Conservation (phyloP, 2,888 invertebrate genomes). For the Ctena decussata region DNA sequence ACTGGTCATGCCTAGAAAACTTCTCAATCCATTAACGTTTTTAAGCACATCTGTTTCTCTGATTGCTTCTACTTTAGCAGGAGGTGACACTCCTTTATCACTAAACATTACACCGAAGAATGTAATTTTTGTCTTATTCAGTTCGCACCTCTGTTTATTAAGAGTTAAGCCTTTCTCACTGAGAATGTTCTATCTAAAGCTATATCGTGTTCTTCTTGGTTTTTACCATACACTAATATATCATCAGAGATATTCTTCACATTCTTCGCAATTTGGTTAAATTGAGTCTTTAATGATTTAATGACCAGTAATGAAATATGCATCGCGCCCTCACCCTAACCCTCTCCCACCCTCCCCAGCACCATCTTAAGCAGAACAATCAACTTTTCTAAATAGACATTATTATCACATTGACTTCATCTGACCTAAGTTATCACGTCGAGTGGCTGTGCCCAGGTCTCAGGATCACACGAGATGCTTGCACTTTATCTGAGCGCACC, state of each 20-base stretch:
- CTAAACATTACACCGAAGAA: conserved; percentile 55
- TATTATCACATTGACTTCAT: no score
- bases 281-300: no score
- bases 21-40: conserved; percentile 64
- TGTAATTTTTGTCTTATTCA: conserved; percentile 51
- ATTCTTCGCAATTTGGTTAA: conserved; percentile 80
- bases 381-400: no score
- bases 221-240: conserved; percentile 82
- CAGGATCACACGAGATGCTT: no score
- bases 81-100: conserved; percentile 48
- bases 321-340: no score
- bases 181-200: conserved; percentile 71
- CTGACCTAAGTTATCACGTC: no score
- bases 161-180: conserved; percentile 63
- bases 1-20: conserved; percentile 71
- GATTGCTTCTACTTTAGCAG: conserved; percentile 65
- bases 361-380: no score
- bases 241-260: conserved; percentile 85
- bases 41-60: conserved; percentile 50
- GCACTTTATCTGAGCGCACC: no score
- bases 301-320: no score
- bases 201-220: conserved; percentile 77
- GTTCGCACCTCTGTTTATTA: conserved; percentile 79
- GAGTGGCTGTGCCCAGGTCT: no score
- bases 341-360: no score